These are phyloP conservation scores for Netelia virgata DNA, from an alignment of 2,888 invertebrate species.

Conservation along the genomic window DNA sequence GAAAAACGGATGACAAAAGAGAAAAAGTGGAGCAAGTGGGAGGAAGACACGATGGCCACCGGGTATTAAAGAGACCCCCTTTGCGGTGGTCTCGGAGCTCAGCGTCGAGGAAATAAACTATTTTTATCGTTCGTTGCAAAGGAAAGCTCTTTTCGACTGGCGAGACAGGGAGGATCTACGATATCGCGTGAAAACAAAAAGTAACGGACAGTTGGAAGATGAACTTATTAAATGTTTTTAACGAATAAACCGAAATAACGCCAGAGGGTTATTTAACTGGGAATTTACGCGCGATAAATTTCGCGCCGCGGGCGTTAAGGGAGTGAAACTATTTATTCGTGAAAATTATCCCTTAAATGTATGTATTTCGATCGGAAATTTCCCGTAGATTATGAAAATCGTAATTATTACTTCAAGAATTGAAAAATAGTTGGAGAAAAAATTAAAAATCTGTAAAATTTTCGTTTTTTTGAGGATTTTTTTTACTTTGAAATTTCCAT, in stretches of 20 bases:
- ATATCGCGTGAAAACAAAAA: neutral
- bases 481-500: too few species aligned
- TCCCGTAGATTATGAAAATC: neutral
- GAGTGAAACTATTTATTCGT: neutral
- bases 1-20: conserved; percentile 47
- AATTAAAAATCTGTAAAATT: too few species aligned
- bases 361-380: neutral
- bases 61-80: conserved; percentile 71
- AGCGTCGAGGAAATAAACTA: conserved; percentile 72
- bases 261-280: too few species aligned
- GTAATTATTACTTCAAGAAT: too few species aligned
- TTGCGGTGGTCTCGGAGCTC: conserved; percentile 72
- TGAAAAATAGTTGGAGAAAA: too few species aligned
- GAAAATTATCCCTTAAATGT: neutral
- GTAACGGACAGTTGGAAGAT: neutral
- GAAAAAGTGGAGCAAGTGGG: conserved; percentile 38
- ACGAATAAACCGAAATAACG: neutral
- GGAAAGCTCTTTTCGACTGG: neutral
- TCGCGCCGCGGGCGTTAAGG: neutral
- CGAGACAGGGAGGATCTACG: conserved; percentile 9
- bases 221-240: neutral
- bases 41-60: conserved; percentile 45
- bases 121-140: conserved; percentile 70
- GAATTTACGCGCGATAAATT: neutral
- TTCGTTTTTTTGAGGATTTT: too few species aligned